phyloP scores from a whole-genome alignment of 2,888 invertebrate genomes.

The Apamea sordens region DNA sequence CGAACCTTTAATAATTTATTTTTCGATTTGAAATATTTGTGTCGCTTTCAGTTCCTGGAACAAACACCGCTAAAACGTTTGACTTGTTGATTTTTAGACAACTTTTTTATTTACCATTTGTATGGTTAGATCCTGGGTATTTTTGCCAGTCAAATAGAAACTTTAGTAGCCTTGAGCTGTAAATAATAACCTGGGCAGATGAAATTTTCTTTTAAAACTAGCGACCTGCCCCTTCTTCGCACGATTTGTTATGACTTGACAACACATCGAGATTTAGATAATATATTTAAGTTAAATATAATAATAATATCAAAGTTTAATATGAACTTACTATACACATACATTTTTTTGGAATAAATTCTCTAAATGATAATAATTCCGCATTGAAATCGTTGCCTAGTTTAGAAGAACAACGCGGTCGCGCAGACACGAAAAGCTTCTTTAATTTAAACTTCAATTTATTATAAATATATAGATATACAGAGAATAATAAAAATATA shows the following conservation, averaged over 20 bases:
- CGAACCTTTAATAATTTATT: constrained; percentile 14
- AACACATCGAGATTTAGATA: neutral
- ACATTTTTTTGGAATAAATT: too few species aligned
- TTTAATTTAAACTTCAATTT: too few species aligned
- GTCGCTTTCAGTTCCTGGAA: neutral
- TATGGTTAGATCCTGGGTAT: neutral
- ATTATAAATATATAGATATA: too few species aligned
- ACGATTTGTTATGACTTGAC: neutral
- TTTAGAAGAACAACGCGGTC: neutral
- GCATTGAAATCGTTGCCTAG: neutral
- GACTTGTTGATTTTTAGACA: neutral
- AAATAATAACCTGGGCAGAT: neutral
- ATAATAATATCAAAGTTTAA: too few species aligned
- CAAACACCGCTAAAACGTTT: neutral
- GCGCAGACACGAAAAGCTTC: neutral
- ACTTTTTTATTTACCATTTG: too few species aligned
- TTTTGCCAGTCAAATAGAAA: neutral
- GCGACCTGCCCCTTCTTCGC: neutral
- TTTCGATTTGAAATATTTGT: constrained; percentile 9
- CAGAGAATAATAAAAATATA: too few species aligned
- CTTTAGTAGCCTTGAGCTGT: neutral
- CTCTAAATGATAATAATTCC: too few species aligned
- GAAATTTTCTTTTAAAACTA: neutral
- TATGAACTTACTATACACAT: too few species aligned
- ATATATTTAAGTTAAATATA: too few species aligned